Percentiles rank a stretch among this genome's conserved stretches.
These are phyloP conservation scores for Limnodromus scolopaceus DNA, from an alignment of 2,797 vertebrate species.

Conservation along the genomic window DNA sequence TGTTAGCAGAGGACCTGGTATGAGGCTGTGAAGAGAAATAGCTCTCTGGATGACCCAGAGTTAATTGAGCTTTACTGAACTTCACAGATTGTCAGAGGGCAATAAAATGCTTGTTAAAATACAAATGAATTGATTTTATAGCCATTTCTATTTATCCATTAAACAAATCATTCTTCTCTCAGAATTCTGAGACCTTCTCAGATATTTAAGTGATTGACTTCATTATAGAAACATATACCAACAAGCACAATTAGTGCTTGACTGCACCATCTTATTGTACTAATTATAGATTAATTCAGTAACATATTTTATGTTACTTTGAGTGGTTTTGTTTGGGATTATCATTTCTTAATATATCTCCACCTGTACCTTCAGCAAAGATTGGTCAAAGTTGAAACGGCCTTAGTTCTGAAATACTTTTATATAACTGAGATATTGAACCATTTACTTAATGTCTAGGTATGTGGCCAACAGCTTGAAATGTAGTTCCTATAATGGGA, in stretches of 20 bases:
- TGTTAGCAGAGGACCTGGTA: neutral
- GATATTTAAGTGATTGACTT: neutral
- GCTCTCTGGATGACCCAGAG: neutral
- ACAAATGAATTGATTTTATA: neutral
- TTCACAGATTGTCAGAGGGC: neutral
- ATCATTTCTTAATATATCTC: neutral
- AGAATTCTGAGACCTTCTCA: neutral
- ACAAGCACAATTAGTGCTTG: neutral
- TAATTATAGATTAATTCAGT: neutral
- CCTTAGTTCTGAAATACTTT: constrained; percentile 1
- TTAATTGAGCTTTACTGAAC: constrained; percentile 1
- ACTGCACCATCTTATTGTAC: neutral
- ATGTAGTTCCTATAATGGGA: constrained; percentile 11
- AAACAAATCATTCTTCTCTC: neutral
- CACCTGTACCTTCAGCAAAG: neutral
- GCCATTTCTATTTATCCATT: neutral
- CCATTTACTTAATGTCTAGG: constrained; percentile 30
- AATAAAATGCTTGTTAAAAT: neutral
- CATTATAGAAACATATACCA: neutral
- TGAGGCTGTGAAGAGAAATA: neutral
- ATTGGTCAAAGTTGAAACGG: neutral
- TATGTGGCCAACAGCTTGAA: constrained; percentile 47
- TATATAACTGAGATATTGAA: neutral
- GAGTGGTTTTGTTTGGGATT: rapidly evolving
- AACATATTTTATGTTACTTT: neutral